Base-by-base conservation (phyloP, 1,140 invertebrate species). In the Cotesia glomerata region DNA sequence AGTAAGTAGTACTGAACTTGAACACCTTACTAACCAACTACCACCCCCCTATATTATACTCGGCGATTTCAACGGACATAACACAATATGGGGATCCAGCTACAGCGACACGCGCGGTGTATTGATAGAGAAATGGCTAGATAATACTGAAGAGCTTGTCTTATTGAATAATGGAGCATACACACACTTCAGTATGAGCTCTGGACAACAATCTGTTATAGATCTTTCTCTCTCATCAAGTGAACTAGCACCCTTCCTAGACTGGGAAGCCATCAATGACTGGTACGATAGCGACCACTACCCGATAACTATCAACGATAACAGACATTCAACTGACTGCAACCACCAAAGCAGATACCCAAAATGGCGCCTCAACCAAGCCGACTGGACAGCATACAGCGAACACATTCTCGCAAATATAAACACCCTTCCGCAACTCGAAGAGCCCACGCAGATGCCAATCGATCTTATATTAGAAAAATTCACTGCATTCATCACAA, bases 231-330 rank as follows among this genome's bases (percentile, higher is more conserved):
- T 81, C 8, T 74, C 77, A 72, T 75, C 61, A 66, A 69, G 75
- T 61, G 72, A 52, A 11, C 7, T 39, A 39, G 39, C 39, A 8
- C 5, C 39, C 39, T 39, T 8, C 62, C 67, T 80, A 59, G 76
- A 81, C 49, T 84, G 82, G 79, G 67, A 77, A 72, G 76, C 72
- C 5, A 26, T 78, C 56, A 69, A 76, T 2, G 65, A 80, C 18
- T 61, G 77, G 45, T 76, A 79, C 73, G 76, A 78, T 52, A 84
- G 80, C 71, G 81, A 81, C 26, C 80, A 84, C 68, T 82, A 75
- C 14, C 82, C 82, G 11, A 79, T 81, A 2, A n/a, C 4, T 5
- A 56, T 56, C 5, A 39, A 11, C 1, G 5, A 39, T 11, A 39
- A 7, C 39, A 39, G 39, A 7, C 11, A 39, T 7, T 8, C 11